Evolutionary conservation across 2,797 vertebrate genomes (phyloP), one percentile per base, ranked within the genome.

Genomic region (Periparus ater): DNA sequence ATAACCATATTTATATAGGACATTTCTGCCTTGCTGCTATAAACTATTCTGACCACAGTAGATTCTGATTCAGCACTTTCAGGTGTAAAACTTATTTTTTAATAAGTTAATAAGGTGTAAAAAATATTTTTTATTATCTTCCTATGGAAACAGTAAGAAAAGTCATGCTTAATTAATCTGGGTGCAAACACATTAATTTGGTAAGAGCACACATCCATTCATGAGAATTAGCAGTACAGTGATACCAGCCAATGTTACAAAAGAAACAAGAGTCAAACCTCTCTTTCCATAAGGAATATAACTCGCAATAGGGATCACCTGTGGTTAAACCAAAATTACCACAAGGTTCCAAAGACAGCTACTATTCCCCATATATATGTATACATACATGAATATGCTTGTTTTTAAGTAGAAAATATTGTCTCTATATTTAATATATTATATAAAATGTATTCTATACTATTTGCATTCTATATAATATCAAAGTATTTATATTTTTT

Each of bases 1-100:
- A 75, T 66, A 88, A 95, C 93, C 95, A 53, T 68, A 95, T 95
- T 97, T 97, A 96, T 90, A 90, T n/a, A n/a, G 84, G 76, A 95
- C 76, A 30, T 65, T 97, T 95, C 44, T 93, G 92, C 90, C 76
- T 92, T 54, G 57, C 66, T 85, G 87, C 79, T 81, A 83, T 95
- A 94, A 97, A 91, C 81, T 82, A 89, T 89, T 92, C 91, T 89
- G 58, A 67, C 25, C 54, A 51, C 40, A 66, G 55, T 11, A 94
- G 91, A 92, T 79, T 93, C 91, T 91, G 96, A 97, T 87, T 96
- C 82, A 95, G 94, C 79, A 90, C 27, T 81, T 92, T 89, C 75
- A 93, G 84, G 65, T 92, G 45, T 86, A 83, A 88, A 92, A 88
- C 75, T 68, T 40, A 13, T 40, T 40, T 40, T 40, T 40, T 40